Evolutionary conservation across 2,888 invertebrate genomes (phyloP).

Genomic region (Ophion costatus): DNA sequence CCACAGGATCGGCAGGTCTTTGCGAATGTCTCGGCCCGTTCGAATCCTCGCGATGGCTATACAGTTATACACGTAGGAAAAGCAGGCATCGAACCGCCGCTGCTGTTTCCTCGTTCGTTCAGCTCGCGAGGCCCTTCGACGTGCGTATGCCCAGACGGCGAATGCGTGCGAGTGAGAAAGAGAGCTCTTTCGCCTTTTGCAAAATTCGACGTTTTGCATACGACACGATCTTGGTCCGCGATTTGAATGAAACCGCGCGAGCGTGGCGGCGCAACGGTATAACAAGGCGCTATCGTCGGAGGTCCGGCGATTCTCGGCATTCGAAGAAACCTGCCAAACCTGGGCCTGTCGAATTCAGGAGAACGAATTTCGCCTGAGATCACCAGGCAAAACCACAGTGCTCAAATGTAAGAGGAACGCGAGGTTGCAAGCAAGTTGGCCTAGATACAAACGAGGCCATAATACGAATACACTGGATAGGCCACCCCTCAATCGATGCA

Average conservation of each 20-base stretch:
- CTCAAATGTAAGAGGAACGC: not conserved
- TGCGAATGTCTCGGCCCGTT: conserved; percentile 74
- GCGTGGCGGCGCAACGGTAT: conserved; percentile 69
- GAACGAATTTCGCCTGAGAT: conserved; percentile 2
- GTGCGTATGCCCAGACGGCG: conserved; percentile 55
- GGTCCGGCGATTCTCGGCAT: conserved; percentile 65
- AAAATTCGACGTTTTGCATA: conserved; percentile 83
- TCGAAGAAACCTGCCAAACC: conserved; percentile 41
- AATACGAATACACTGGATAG: not conserved
- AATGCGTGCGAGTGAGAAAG: conserved; percentile 70
- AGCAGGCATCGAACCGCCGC: conserved; percentile 41
- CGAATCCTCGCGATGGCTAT: conserved; percentile 45
- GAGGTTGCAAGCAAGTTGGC: not conserved
- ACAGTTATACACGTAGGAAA: conserved; percentile 12
- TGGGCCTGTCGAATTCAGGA: conserved; percentile 39
- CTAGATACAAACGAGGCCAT: not conserved
- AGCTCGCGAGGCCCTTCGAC: conserved; percentile 62
- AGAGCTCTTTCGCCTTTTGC: conserved; percentile 71
- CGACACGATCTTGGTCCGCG: conserved; percentile 81
- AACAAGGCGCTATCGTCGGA: conserved; percentile 78
- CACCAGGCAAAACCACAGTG: not conserved
- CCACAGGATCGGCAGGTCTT: conserved; percentile 83
- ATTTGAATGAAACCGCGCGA: conserved; percentile 77
- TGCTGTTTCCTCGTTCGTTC: conserved; percentile 49
- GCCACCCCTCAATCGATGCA: not conserved